These are phyloP conservation scores for Rousettus madagascariensis DNA, from an alignment of 2,797 vertebrate species.

Conservation along the genomic window DNA sequence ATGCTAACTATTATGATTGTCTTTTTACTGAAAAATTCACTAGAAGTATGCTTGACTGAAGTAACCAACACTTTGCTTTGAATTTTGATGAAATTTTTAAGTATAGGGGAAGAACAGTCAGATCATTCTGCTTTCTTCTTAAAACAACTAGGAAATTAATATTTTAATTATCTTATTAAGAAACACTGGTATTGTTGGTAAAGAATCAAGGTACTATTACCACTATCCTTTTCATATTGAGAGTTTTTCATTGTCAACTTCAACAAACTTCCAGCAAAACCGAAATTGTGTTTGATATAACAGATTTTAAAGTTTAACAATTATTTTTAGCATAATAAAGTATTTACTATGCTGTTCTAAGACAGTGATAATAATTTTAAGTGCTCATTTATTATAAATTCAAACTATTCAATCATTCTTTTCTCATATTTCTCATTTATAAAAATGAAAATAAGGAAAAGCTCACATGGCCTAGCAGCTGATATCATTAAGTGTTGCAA, in stretches of 20 bases:
- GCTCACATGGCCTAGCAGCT: not conserved
- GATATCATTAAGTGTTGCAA: not conserved
- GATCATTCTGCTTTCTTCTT: not conserved
- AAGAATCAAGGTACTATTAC: not conserved
- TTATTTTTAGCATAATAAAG: slow-evolving; percentile 22
- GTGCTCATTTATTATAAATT: not conserved
- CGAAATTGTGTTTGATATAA: not conserved
- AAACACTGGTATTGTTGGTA: not conserved
- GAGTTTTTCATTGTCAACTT: not conserved
- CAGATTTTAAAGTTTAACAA: not conserved
- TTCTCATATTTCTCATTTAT: slow-evolving; percentile 21
- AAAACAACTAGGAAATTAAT: not conserved
- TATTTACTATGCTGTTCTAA: not conserved
- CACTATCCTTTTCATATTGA: not conserved
- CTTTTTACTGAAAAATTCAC: slow-evolving; percentile 12
- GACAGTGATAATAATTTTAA: not conserved
- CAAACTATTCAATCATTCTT: not conserved
- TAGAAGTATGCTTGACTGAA: not conserved
- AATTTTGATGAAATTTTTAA: not conserved
- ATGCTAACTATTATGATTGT: not conserved
- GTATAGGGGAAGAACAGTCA: not conserved
- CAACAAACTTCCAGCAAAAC: not conserved
- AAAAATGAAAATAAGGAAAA: slow-evolving; percentile 33
- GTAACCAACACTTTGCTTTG: not conserved
- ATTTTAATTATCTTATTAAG: slow-evolving; percentile 3